These are phyloP conservation scores for Spilosoma lubricipeda DNA, from an alignment of 2,888 invertebrate genomes.

Conservation along the genomic window DNA sequence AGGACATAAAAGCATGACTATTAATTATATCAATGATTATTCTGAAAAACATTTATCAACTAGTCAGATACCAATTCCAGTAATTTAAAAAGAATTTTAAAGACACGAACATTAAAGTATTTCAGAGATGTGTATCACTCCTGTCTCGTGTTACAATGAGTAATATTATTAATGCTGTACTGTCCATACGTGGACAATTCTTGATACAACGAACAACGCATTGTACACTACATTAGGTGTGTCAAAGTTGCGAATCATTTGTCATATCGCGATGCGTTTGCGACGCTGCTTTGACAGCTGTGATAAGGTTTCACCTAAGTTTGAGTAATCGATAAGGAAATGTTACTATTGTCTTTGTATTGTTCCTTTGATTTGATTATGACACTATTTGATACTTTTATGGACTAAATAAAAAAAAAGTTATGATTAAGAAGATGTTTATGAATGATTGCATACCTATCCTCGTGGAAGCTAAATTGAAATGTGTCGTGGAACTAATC, in stretches of 20 bases:
- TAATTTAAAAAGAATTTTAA: constrained; percentile 49
- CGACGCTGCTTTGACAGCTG: constrained; percentile 72
- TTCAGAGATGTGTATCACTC: constrained; percentile 65
- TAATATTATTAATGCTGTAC: constrained; percentile 82
- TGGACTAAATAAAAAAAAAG: too few relatives aligned
- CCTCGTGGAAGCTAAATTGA: neutral
- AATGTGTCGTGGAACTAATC: neutral
- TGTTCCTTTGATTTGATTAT: constrained; percentile 14
- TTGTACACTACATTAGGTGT: constrained; percentile 78
- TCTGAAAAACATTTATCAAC: constrained; percentile 10
- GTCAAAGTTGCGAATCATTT: constrained; percentile 76
- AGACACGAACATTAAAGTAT: constrained; percentile 50
- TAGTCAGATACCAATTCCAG: constrained; percentile 16
- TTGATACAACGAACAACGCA: constrained; percentile 35
- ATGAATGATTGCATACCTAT: neutral
- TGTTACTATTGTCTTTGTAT: constrained; percentile 25
- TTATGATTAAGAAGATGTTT: neutral
- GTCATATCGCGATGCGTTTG: constrained; percentile 64
- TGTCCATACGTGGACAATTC: constrained; percentile 70
- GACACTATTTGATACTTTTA: neutral
- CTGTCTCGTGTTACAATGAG: constrained; percentile 69
- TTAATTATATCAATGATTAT: too few relatives aligned
- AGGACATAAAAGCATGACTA: neutral
- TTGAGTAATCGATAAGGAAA: constrained; percentile 61
- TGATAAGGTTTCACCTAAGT: constrained; percentile 69